phyloP scores from a whole-genome alignment of 1,140 invertebrate genomes.

The Atta texana region DNA sequence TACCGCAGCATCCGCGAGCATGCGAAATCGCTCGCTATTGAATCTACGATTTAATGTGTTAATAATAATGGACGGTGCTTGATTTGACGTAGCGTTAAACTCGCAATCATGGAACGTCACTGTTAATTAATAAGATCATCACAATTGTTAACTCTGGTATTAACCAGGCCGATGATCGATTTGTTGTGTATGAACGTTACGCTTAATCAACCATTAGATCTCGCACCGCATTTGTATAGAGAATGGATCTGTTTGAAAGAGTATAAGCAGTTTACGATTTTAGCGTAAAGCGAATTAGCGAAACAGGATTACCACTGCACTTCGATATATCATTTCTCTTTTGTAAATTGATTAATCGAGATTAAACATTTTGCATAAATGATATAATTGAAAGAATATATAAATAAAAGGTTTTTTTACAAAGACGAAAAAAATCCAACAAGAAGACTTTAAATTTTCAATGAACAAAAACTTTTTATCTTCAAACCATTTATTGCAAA shows the following conservation, averaged over 20 bases:
- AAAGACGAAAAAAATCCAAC: too few species aligned
- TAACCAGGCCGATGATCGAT: slow-evolving; percentile 33
- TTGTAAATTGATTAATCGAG: background rate
- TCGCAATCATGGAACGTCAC: slow-evolving; percentile 19
- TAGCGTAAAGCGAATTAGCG: slow-evolving; percentile 16
- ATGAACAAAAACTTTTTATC: background rate
- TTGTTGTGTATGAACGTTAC: slow-evolving; percentile 38
- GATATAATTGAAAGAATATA: background rate
- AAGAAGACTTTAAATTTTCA: background rate
- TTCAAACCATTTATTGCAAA: background rate
- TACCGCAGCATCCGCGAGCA: background rate
- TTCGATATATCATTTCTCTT: background rate
- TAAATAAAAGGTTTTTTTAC: background rate
- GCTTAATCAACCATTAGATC: slow-evolving; percentile 43
- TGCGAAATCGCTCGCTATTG: background rate
- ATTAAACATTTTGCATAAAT: slow-evolving; percentile 11
- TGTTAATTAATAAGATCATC: slow-evolving; percentile 63
- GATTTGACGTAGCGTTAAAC: slow-evolving; percentile 39
- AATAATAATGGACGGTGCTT: slow-evolving; percentile 4
- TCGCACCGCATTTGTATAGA: slow-evolving; percentile 11
- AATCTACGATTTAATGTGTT: slow-evolving; percentile 17
- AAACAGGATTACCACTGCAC: slow-evolving; percentile 11
- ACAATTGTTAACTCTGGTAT: slow-evolving; percentile 50
- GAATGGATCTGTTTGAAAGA: slow-evolving; percentile 40
- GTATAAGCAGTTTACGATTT: slow-evolving; percentile 34